Base-by-base conservation (phyloP, 2,113 vertebrate species). In the Gopherus evgoodei region DNA sequence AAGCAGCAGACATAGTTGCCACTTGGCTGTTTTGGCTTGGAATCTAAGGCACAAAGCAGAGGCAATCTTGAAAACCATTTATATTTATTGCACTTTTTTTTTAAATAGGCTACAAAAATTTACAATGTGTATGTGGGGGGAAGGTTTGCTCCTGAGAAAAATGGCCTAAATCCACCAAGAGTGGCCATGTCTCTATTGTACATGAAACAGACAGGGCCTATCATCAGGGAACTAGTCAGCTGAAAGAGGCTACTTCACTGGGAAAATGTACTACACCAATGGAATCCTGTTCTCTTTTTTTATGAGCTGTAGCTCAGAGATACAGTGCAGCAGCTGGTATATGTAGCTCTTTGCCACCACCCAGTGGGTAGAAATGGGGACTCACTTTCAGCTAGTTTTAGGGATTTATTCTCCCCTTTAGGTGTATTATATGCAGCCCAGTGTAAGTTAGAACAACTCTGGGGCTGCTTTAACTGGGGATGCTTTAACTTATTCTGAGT, bases 241-340 rank as follows among this genome's bases (percentile, higher is more conserved):
- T 29, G 11, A 35, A 57, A n/a, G 27, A 53, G 52, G 13, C 29
- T 72, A 3, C 35, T 16, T 53, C 50, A 14, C 54, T 59, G 59
- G 31, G 21, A 59, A 56, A 42, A 7, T 0, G 14, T 11, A 21
- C 27, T 14, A 2, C 17, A 35, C 2, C 8, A 11, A 76, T 2
- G n/a, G 76, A 50, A 35, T 78, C 0, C 50, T 21, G 57, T 12
- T 17, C 65, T 11, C 57, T 11, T 3, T n/a, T 72, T 72, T 4
- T 0, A 1, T 2, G 35, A 25, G 0, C 25, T 0, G 24, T 7
- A 3, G 38, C 50, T 31, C 0, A 3, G 3, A 6, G 47, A 0
- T 0, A 3, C 25, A 4, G 7, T 53, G 5, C 27, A 1, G 11
- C n/a, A 2, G 50, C 2, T 78, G 27, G 3, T 2, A 92, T 90